Evolutionary conservation across 2,888 invertebrate genomes (phyloP), one percentile per base, ranked within the genome.

Genomic region (Coelopa pilipes): DNA sequence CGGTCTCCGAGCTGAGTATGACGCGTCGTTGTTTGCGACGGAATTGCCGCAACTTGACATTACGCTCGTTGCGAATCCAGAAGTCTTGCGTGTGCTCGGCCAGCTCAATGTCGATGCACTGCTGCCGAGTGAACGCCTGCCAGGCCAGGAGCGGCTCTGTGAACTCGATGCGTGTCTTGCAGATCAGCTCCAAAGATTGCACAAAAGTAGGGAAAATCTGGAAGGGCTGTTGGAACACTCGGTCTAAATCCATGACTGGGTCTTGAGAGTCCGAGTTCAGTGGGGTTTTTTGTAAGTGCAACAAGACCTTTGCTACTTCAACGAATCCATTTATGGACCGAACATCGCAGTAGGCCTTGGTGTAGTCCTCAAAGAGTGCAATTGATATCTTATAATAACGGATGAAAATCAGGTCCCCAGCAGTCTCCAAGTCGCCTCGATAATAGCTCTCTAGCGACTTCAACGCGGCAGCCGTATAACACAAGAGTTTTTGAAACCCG

Each of bases 1-100:
- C 89, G 10, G 91, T 89, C 79, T 92, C 92, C 1, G 95, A 96
- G 80, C 96, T 95, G 73, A 93, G 89, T 70, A 96, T 89, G 55
- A 96, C 87, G n/a, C 96, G 90, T 70, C 96, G 89, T 70, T 92
- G 90, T 0, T 83, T 90, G 87, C 89, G 92, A 91, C 80, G 89
- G 84, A 87, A 89, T 78, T 82, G 82, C 0, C 78, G 77, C n/a
- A 85, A 80, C 72, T 83, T 82, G 0, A 79, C 72, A 76, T 87
- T 88, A 72, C 87, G 88, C 47, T 87, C 86, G 76, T 88, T 88
- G 74, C 81, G 79, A 67, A 81, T 78, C 88, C 88, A 88, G 79
- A 87, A 88, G 45, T 84, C 83, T 62, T 82, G 81, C 5, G 88
- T 88, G 70, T 83, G 80, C 10, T 85, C 85, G 1, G 87, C 85